Conservation (phyloP, 2,888 invertebrate species). For the Plagiodera versicolora region DNA sequence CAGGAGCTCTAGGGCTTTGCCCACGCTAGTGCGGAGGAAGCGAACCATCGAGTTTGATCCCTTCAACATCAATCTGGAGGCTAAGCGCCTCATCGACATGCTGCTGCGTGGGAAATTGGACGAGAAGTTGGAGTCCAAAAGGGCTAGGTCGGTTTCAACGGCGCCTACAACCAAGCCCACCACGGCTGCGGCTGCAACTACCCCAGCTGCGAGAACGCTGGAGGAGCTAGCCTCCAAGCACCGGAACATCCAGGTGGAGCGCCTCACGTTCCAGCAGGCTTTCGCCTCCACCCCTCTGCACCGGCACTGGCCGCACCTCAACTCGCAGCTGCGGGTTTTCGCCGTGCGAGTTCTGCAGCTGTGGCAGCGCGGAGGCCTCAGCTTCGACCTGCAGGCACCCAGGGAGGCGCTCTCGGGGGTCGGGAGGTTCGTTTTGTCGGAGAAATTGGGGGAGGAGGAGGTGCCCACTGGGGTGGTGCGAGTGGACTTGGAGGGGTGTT, state of each 20-base stretch:
- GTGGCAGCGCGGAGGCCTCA: constrained; percentile 61
- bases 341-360: constrained; percentile 58
- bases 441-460: constrained; percentile 32
- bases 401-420: constrained; percentile 18
- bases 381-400: constrained; percentile 41
- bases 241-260: constrained; percentile 55
- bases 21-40: constrained; percentile 15
- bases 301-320: constrained; percentile 57
- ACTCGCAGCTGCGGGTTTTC: constrained; percentile 55
- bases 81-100: constrained; percentile 27
- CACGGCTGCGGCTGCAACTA: constrained; percentile 2
- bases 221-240: constrained; percentile 40
- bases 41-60: constrained; percentile 8
- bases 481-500: constrained; percentile 50
- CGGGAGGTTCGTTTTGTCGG: constrained; percentile 31
- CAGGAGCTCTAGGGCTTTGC: neutral
- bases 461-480: constrained; percentile 46
- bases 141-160: neutral
- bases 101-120: constrained; percentile 19
- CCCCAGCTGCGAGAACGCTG: constrained; percentile 14
- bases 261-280: constrained; percentile 53
- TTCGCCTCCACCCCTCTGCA: constrained; percentile 59
- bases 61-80: constrained; percentile 27
- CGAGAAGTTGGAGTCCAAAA: constrained; percentile 8
- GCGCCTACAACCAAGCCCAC: constrained; percentile 1